Percentiles rank a stretch among this genome's conserved stretches.
Conservation (phyloP, 1,140 invertebrate species). For the Tigriopus japonicus region DNA sequence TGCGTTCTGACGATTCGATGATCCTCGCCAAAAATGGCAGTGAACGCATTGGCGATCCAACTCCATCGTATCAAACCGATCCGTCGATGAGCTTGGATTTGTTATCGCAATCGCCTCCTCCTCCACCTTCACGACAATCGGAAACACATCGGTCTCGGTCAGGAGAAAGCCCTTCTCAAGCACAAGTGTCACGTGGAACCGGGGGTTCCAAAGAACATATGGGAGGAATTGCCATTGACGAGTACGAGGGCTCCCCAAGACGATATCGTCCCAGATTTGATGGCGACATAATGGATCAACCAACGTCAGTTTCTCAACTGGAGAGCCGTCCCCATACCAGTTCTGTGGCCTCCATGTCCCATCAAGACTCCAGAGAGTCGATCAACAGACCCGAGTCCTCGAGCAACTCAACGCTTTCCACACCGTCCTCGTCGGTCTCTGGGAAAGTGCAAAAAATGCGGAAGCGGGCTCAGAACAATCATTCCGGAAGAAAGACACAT, state of each 20-base stretch:
- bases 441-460: constrained; percentile 15
- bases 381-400: neutral
- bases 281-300: too few species aligned
- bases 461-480: constrained; percentile 14
- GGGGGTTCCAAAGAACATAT: constrained; percentile 27
- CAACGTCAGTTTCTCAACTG: too few species aligned
- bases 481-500: neutral
- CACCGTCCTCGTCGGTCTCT: constrained; percentile 20
- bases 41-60: too few species aligned
- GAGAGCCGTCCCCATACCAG: constrained; percentile 20
- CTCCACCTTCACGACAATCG: neutral
- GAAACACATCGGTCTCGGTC: neutral
- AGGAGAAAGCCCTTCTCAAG: neutral
- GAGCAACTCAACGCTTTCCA: constrained; percentile 19
- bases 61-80: neutral
- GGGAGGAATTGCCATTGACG: constrained; percentile 65
- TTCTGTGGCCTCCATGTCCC: neutral
- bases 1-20: neutral
- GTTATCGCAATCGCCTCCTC: neutral
- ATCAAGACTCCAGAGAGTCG: too few species aligned
- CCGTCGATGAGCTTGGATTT: neutral
- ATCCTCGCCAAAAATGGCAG: too few species aligned
- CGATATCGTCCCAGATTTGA: constrained; percentile 45
- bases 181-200: too few species aligned
- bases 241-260: constrained; percentile 74